Evolutionary conservation across 2,888 invertebrate genomes (phyloP).

Genomic region (Drosophila borealis): DNA sequence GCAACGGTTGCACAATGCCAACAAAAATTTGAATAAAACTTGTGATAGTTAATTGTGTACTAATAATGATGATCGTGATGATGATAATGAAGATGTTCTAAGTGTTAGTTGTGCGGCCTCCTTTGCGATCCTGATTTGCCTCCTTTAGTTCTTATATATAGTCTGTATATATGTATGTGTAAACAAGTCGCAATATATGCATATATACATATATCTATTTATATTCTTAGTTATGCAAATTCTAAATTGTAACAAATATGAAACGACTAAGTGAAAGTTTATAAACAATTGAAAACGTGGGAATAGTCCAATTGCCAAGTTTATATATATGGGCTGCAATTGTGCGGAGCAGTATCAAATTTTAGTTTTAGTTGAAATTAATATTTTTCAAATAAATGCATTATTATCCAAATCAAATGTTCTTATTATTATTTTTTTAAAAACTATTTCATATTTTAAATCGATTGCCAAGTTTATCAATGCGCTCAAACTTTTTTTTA

Average conservation of each 20-base stretch:
- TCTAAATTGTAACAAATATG: constrained; percentile 44
- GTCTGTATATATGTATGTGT: constrained; percentile 36
- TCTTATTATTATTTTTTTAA: background rate
- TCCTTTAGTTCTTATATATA: constrained; percentile 32
- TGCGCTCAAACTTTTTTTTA: too few relatives aligned
- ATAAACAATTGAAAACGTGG: constrained; percentile 23
- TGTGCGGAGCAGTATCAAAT: constrained; percentile 48
- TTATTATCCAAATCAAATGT: constrained; percentile 39
- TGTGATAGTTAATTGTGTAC: constrained; percentile 67
- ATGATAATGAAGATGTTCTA: constrained; percentile 6
- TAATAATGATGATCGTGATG: constrained; percentile 15
- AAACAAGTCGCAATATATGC: constrained; percentile 43
- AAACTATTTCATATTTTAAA: background rate
- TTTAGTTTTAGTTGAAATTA: constrained; percentile 60
- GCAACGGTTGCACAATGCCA: constrained; percentile 47
- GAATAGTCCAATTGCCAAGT: constrained; percentile 37
- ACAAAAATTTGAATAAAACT: constrained; percentile 63
- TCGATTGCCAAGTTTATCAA: too few relatives aligned
- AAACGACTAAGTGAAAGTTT: constrained; percentile 63
- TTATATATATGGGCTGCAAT: constrained; percentile 29
- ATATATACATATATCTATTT: constrained; percentile 40
- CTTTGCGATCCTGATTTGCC: constrained; percentile 35
- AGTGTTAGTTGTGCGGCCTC: constrained; percentile 5
- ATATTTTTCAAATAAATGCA: constrained; percentile 59
- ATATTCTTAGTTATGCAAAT: constrained; percentile 44